Evolutionary conservation across 2,113 vertebrate genomes (phyloP), one percentile per base, ranked within the genome.

Genomic region (Pangasianodon gigas): DNA sequence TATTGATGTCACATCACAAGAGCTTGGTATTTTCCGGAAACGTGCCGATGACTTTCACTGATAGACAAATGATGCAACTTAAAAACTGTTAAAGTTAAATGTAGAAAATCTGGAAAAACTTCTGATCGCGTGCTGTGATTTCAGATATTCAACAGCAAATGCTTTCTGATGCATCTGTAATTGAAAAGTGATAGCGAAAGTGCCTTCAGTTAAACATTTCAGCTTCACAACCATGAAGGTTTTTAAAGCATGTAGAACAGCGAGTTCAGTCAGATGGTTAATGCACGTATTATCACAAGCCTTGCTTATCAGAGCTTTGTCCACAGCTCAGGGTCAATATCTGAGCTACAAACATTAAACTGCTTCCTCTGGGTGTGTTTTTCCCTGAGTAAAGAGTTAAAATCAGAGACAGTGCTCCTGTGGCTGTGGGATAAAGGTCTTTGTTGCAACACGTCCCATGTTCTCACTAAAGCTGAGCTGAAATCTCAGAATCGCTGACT

Each of bases 391-490:
- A 67, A 86, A 86, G 65, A 86, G 82, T 88, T 89, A 77, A 84
- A 84, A 77, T 37, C 79, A 29, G 52, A 51, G 46, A 46, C 26
- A 19, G 75, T 77, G 56, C 44, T 54, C 75, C n/a, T 9, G 52
- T 60, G 74, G 85, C n/a, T 9, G 52, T 60, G 74, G 85, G 86
- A 37, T 89, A 83, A 90, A 89, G 85, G 82, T 84, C 81, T 82
- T 5, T 69, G 37, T 54, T 86, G 44, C 79, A 81, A 58, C 85
- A 84, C 14, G 69, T 84, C 21, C 11, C 19, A 54, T 8, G 0
- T 51, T 51, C 24, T 46, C 37, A n/a, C 26, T 77, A 77, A 26
- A 77, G 21, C 80, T 11, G 80, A 56, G 75, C 6, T 24, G 4
- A 13, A 29, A 79, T 79, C 74, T 26, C 74, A 77, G 69, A 32